A percentile compares a stretch with the other conserved stretches of the same genome.
phyloP scores from a whole-genome alignment of 2,797 vertebrate genomes.

The Novumbra hubbsi region DNA sequence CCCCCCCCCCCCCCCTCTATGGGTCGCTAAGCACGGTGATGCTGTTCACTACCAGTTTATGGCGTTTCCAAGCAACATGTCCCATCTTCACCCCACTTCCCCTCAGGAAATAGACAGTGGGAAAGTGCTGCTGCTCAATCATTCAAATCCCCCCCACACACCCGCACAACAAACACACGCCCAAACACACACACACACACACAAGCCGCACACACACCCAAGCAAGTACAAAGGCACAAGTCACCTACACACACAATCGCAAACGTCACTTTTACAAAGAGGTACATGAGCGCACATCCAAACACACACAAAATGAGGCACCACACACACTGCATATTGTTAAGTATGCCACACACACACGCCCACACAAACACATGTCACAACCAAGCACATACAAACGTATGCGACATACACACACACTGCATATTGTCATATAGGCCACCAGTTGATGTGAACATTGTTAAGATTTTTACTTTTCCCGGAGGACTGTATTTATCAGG shows the following conservation, averaged over 20 bases:
- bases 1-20: constrained; percentile 12
- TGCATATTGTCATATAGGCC: neutral
- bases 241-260: neutral
- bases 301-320: neutral
- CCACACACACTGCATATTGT: too few species aligned
- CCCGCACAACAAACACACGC: neutral
- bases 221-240: constrained; percentile 41
- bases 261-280: too few species aligned
- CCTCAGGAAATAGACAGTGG: constrained; percentile 4
- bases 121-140: neutral
- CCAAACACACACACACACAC: neutral
- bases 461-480: neutral
- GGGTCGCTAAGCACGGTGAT: constrained; percentile 30
- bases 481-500: neutral
- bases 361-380: neutral
- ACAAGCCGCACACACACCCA: constrained; percentile 14
- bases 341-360: neutral
- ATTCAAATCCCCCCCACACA: neutral
- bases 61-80: constrained; percentile 28
- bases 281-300: too few species aligned
- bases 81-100: neutral
- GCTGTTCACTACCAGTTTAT: constrained; percentile 50
- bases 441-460: neutral
- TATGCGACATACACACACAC: neutral
- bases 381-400: neutral